Evolutionary conservation across 1,140 invertebrate species (phyloP).

Genomic region (Colletes latitarsis): DNA sequence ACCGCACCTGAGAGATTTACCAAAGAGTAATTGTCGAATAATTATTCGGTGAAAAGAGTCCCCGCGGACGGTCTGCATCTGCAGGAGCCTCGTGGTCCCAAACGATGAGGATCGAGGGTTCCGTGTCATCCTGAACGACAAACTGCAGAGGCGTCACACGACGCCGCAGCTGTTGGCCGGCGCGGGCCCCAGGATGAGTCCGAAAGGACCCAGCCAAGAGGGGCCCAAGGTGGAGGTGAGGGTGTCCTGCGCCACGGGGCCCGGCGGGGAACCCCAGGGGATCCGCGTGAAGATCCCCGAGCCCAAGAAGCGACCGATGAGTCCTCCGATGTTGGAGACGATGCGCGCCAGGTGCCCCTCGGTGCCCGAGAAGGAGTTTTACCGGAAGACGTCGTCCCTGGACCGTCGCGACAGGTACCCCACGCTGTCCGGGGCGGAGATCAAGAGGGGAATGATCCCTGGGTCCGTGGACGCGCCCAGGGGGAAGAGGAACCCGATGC

Average conservation of each 20-base stretch:
- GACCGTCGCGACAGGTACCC: constrained; percentile 76
- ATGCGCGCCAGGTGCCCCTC: constrained; percentile 72
- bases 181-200: constrained; percentile 72
- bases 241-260: constrained; percentile 73
- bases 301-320: constrained; percentile 73
- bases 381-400: constrained; percentile 71
- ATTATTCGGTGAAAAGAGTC: too few species aligned
- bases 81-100: background rate
- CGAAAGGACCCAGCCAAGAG: constrained; percentile 73
- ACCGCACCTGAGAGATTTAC: too few species aligned
- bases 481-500: constrained; percentile 59
- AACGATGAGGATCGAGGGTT: constrained; percentile 9
- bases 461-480: constrained; percentile 15
- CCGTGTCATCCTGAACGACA: constrained; percentile 70
- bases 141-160: constrained; percentile 74
- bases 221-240: constrained; percentile 76
- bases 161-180: constrained; percentile 66
- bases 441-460: constrained; percentile 69
- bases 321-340: constrained; percentile 63
- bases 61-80: too few species aligned
- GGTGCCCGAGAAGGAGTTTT: constrained; percentile 76
- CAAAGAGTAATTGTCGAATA: too few species aligned
- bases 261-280: constrained; percentile 74
- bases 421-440: constrained; percentile 76
- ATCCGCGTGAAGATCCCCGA: constrained; percentile 77